A percentile compares a stretch with the other conserved stretches of the same genome.
These are phyloP conservation scores for Procambarus clarkii DNA, from an alignment of 1,140 invertebrate genomes.

Conservation along the genomic window DNA sequence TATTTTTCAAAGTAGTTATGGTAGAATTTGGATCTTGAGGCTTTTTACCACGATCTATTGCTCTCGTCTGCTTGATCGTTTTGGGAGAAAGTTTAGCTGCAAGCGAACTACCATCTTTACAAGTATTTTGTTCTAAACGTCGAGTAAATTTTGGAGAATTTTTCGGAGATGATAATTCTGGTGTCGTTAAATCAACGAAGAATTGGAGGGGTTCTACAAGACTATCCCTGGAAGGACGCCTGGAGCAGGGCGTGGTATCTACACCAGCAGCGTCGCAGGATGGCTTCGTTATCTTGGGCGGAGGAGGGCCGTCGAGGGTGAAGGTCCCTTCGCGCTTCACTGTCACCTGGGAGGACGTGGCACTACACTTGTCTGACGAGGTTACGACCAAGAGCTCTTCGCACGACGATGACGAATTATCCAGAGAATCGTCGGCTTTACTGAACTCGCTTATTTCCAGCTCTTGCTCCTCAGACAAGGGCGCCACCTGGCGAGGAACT, in stretches of 20 bases:
- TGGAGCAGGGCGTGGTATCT: neutral
- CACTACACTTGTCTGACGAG: neutral
- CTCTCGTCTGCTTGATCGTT: neutral
- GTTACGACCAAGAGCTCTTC: neutral
- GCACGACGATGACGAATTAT: neutral
- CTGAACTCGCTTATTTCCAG: constrained; percentile 20
- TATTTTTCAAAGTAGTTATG: constrained; percentile 39
- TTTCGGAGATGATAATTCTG: neutral
- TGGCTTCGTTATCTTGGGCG: constrained; percentile 66
- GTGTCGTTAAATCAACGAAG: constrained; percentile 33
- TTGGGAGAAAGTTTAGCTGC: constrained; percentile 2
- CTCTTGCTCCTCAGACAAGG: constrained; percentile 21
- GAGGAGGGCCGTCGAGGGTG: constrained; percentile 62
- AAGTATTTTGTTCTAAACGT: neutral
- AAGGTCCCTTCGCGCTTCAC: constrained; percentile 60
- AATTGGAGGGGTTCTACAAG: constrained; percentile 50
- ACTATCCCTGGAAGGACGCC: constrained; percentile 30
- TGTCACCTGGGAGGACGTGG: constrained; percentile 29
- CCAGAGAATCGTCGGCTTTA: neutral
- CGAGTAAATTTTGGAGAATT: neutral
- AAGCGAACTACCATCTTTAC: neutral
- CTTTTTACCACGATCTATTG: neutral
- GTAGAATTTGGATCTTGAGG: constrained; percentile 11
- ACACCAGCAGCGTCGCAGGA: constrained; percentile 41
- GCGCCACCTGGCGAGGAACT: neutral